Evolutionary conservation across 2,113 vertebrate genomes (phyloP).

Genomic region (Cromileptes altivelis): DNA sequence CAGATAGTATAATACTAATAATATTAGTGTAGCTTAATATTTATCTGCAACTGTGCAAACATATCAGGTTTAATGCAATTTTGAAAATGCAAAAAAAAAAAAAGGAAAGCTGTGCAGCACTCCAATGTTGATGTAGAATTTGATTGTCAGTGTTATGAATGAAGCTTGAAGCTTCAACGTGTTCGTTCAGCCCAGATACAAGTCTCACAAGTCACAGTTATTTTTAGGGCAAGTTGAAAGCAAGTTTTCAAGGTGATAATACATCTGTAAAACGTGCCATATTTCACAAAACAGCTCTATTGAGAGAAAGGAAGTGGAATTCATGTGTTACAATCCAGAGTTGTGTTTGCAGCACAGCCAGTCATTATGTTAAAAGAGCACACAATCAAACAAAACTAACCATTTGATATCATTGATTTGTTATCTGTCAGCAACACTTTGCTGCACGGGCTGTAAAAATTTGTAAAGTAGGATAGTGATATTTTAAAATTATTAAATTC

Average conservation of each 20-base stretch:
- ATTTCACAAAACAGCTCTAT: neutral
- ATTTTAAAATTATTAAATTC: slow-evolving; percentile 37
- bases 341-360: neutral
- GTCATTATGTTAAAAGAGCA: neutral
- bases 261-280: neutral
- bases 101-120: too few relatives aligned
- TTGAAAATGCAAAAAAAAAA: too few relatives aligned
- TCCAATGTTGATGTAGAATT: too few relatives aligned
- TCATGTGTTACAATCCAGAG: neutral
- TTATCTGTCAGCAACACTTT: slow-evolving; percentile 2
- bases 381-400: neutral
- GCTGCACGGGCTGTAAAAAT: neutral
- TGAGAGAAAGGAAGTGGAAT: too few relatives aligned
- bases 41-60: too few relatives aligned
- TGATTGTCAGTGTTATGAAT: too few relatives aligned
- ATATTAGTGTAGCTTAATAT: too few relatives aligned
- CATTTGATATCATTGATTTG: neutral
- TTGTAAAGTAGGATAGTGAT: slow-evolving; percentile 9
- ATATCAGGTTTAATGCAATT: too few relatives aligned
- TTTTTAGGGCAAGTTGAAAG: neutral
- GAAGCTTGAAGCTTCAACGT: too few relatives aligned
- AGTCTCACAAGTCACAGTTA: neutral
- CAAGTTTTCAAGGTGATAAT: neutral
- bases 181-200: too few relatives aligned
- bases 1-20: too few relatives aligned